Evolutionary conservation across 2,888 invertebrate species (phyloP), one percentile per base, ranked within the genome.

Genomic region (Trisateles emortualis): DNA sequence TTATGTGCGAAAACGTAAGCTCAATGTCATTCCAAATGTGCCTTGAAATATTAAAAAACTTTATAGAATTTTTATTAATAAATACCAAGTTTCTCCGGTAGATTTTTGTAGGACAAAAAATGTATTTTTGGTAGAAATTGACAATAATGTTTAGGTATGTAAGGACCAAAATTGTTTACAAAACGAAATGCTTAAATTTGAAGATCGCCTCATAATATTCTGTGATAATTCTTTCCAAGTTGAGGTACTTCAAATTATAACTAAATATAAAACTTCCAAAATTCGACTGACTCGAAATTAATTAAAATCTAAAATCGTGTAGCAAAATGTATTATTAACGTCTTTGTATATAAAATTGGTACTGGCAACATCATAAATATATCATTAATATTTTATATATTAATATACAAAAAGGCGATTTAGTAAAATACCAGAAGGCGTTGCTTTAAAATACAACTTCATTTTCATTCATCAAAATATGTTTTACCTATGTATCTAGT

Each of bases 151-250:
- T 57, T 64, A 64, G 55, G 43, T 58, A 9, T 51, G 9, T 53
- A 64, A 44, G 65, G 69, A 68, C 64, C 67, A 70, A 74, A 60
- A 59, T 64, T 66, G 59, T 61, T 59, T 57, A 52, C 50, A 59
- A 63, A 55, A 60, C 45, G 59, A 49, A 51, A 44, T 66, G 60
- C n/a, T n/a, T n/a, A 72, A 68, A 80, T 88, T 91, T 92, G 92
- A 87, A 92, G 86, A 68, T 78, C 67, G 74, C 92, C 92, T 92
- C 92, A 88, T 83, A 84, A 81, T 84, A 85, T 91, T 91, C 92
- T 92, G 92, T 92, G 92, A 92, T 92, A 92, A 88, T 83, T 90
- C 85, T 91, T 85, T 89, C 87, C 86, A 87, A 87, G 78, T 84
- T 90, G 92, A 84, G 92, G 92, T 76, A 72, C 92, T 92, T 92